phyloP scores from a whole-genome alignment of 2,888 invertebrate species.

The Caenorhabditis parvicauda region DNA sequence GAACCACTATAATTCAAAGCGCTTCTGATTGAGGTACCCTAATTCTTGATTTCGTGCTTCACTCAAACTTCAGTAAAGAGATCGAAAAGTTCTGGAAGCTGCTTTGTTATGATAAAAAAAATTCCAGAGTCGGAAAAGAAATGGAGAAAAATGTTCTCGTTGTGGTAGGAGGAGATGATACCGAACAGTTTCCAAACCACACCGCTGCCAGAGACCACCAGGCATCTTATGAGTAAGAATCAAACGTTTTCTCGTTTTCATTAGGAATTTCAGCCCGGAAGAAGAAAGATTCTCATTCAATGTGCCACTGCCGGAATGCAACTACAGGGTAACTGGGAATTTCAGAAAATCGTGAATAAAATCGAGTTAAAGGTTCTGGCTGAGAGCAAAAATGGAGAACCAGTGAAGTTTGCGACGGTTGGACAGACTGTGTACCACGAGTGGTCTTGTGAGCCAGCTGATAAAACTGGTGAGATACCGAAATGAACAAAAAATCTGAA shows the following conservation, averaged over 20 bases:
- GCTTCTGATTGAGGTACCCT: too few relatives aligned
- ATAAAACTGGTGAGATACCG: conserved; percentile 6
- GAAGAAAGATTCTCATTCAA: conserved; percentile 34
- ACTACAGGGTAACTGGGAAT: conserved; percentile 21
- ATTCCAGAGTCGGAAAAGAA: too few relatives aligned
- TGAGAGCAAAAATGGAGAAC: conserved; percentile 35
- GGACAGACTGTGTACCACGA: conserved; percentile 53
- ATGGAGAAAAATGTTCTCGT: conserved; percentile 9
- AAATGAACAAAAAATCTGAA: background rate
- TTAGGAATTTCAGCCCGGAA: conserved; percentile 9
- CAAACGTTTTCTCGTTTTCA: background rate
- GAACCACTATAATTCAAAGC: too few relatives aligned
- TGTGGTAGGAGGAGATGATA: background rate
- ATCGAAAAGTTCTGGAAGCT: too few relatives aligned
- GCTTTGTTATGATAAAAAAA: too few relatives aligned
- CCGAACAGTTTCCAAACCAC: background rate
- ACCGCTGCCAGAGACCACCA: background rate
- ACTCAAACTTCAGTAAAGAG: too few relatives aligned
- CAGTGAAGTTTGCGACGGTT: conserved; percentile 52
- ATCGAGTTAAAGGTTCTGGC: conserved; percentile 27
- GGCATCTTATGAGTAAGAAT: too few relatives aligned
- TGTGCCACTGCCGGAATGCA: conserved; percentile 47
- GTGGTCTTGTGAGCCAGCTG: conserved; percentile 45
- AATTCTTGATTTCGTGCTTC: too few relatives aligned
- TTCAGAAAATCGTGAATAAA: background rate